A percentile compares a stretch with the other conserved stretches of the same genome.
phyloP scores from a whole-genome alignment of 2,888 invertebrate genomes.

The Apamea sordens region DNA sequence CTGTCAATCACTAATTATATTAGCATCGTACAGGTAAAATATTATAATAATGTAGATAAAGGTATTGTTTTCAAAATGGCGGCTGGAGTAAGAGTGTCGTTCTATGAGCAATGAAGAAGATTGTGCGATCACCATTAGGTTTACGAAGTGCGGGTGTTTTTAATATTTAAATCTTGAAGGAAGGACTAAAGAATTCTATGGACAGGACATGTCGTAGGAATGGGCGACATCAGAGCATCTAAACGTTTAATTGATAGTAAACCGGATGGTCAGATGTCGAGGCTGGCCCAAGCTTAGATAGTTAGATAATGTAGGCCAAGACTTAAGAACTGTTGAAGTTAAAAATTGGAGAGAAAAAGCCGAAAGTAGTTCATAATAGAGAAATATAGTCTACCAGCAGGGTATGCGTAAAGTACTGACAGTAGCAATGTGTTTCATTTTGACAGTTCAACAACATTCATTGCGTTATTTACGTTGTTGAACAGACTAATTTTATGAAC shows the following conservation, averaged over 20 bases:
- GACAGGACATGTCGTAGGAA: background rate
- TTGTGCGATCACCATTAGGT: no score
- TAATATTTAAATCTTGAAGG: background rate
- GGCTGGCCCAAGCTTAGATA: background rate
- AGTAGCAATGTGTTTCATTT: no score
- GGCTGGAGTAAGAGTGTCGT: background rate
- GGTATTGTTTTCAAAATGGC: conserved; percentile 45
- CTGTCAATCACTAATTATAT: conserved; percentile 51
- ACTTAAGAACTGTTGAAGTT: background rate
- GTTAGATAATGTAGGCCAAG: background rate
- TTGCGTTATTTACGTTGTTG: no score
- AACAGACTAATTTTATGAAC: no score
- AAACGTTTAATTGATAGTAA: background rate
- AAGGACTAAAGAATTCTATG: background rate
- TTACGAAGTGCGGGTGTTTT: background rate
- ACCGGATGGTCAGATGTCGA: background rate
- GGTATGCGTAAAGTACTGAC: no score
- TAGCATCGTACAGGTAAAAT: conserved; percentile 38
- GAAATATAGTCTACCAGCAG: background rate
- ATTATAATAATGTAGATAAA: conserved; percentile 26
- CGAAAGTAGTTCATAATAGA: background rate
- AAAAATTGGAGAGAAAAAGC: background rate
- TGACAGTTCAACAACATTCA: no score
- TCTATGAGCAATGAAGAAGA: background rate
- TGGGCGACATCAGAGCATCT: background rate